Base-by-base conservation (phyloP, 1,140 invertebrate genomes). In the Cepaea nemoralis region DNA sequence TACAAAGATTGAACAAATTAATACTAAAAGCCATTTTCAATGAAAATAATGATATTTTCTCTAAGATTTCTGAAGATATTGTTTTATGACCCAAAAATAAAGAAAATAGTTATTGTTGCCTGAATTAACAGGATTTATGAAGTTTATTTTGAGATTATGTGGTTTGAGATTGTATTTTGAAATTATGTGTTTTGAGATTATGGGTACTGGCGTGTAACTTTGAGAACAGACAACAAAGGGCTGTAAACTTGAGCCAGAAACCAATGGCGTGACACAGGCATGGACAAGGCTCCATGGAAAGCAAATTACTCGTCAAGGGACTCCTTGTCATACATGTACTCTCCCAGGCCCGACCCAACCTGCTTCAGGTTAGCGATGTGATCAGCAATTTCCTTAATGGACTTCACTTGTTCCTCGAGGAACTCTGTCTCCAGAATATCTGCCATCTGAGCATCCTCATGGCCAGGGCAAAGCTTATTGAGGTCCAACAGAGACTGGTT, bases 281-380 rank as follows among this genome's bases (percentile, higher is more conserved):
- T 48, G 45, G 8, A 12, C 45, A 48, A 19, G 45, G 8, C 19
- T 48, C 45, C 8, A 8, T 48, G 45, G 45, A 12, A 48, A 48
- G 8, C 45, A 48, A 48, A 48, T 48, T 48, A 48, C 8, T 19
- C 45, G 19, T 19, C 45, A 48, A 48, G 88, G 71, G 71, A 76
- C 45, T 93, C 91, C 85, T 93, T 93, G 91, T 94, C 93, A 85
- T 93, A 94, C 81, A 94, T 89, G 90, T 92, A 94, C 86, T 94
- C 93, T 79, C 94, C 94, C 27, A 94, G 89, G 39, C 94, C 94
- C 45, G 88, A 80, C 5, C 94, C 94, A 80, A 93, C 93, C 67
- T 94, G 92, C 80, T 93, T 93, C 85, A 95, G 89, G 81, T 93
- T 92, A 83, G 94, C 94, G 74, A 94, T 88, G 83, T 93, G 90